A percentile compares a stretch with the other conserved stretches of the same genome.
Conservation (phyloP, 2,888 invertebrate genomes). For the Metopia argyrocephala region DNA sequence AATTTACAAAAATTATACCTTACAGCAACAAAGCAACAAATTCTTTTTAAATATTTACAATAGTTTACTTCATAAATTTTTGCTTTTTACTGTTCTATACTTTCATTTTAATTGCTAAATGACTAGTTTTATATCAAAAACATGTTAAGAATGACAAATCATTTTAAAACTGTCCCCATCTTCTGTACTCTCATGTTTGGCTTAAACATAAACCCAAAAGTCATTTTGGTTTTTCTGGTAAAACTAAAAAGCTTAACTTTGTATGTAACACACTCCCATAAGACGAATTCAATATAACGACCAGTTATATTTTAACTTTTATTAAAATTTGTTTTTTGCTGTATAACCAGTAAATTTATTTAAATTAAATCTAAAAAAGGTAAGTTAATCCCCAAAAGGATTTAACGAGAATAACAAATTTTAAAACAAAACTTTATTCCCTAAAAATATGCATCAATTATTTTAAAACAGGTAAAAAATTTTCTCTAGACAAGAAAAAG, state of each 20-base stretch:
- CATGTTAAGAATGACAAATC: conserved; percentile 48
- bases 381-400: conserved; percentile 7
- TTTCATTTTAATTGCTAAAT: neutral
- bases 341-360: neutral
- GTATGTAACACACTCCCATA: too few relatives aligned
- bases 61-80: neutral
- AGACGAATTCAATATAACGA: too few relatives aligned
- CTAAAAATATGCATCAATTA: neutral
- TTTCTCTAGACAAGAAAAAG: neutral
- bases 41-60: too few relatives aligned
- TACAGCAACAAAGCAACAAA: too few relatives aligned
- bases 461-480: neutral
- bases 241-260: conserved; percentile 27
- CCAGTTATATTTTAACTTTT: too few relatives aligned
- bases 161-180: neutral
- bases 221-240: conserved; percentile 24
- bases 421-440: neutral
- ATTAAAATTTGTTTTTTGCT: too few relatives aligned
- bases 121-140: conserved; percentile 31
- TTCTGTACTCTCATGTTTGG: neutral
- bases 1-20: too few relatives aligned
- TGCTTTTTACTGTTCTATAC: neutral
- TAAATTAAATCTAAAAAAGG: neutral
- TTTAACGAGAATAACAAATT: neutral
- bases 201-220: neutral